These are phyloP conservation scores for Carettochelys insculpta DNA, from an alignment of 2,113 vertebrate genomes.

Conservation along the genomic window DNA sequence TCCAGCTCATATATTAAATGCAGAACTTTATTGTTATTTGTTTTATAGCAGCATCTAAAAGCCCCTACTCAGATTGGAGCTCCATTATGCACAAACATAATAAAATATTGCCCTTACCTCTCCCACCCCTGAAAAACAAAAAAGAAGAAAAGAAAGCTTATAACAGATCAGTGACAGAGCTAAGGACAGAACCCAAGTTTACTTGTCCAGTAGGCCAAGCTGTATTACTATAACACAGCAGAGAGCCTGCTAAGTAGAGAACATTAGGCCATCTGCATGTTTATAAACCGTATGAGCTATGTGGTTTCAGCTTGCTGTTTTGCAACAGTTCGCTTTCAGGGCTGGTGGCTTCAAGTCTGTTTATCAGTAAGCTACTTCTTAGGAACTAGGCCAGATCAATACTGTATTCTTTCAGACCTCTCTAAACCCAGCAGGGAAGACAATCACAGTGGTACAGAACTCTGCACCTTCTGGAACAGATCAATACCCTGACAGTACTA, in stretches of 20 bases:
- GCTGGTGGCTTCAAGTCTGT: constrained; percentile 82
- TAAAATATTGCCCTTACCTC: neutral
- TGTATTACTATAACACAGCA: neutral
- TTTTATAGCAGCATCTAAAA: neutral
- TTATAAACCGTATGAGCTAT: constrained; percentile 16
- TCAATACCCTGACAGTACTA: constrained; percentile 91
- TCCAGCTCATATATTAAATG: neutral
- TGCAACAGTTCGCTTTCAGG: constrained; percentile 79
- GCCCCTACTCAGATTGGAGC: accelerated
- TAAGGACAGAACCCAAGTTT: neutral
- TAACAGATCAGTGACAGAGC: neutral
- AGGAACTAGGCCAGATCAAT: constrained; percentile 92
- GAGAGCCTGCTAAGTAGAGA: neutral
- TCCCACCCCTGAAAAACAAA: neutral
- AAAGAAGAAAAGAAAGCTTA: neutral
- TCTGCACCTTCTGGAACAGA: constrained; percentile 91
- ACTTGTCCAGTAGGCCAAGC: neutral
- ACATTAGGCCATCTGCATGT: neutral
- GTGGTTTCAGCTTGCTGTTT: constrained; percentile 11
- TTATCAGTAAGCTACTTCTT: constrained; percentile 91
- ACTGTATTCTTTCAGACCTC: constrained; percentile 88
- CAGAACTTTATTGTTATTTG: neutral
- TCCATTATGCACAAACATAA: neutral
- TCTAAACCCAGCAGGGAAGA: constrained; percentile 88
- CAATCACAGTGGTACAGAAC: constrained; percentile 85